Evolutionary conservation across 1,140 invertebrate species (phyloP).

Genomic region (Argopecten irradians): DNA sequence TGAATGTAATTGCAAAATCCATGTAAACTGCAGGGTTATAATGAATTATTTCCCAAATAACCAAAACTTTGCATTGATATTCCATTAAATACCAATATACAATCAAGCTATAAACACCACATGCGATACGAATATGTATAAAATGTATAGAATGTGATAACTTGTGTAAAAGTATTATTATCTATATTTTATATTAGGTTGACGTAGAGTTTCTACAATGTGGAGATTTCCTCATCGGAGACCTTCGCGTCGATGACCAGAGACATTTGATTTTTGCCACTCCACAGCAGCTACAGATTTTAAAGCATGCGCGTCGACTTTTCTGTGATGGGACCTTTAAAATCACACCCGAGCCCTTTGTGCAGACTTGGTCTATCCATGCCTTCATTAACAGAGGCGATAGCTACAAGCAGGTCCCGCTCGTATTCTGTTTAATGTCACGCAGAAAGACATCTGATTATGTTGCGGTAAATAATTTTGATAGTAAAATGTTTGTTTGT

Average conservation of each 20-base stretch:
- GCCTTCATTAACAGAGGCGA: constrained; percentile 35
- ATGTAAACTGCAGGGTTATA: background rate
- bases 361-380: constrained; percentile 43
- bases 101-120: no score
- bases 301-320: no score
- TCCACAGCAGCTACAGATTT: no score
- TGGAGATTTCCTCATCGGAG: constrained; percentile 24
- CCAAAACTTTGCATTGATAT: background rate
- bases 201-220: constrained; percentile 24
- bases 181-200: background rate
- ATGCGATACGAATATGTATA: background rate
- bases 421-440: constrained; percentile 46
- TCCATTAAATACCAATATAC: no score
- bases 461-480: no score
- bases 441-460: constrained; percentile 17
- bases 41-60: background rate
- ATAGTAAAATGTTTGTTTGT: no score
- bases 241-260: no score
- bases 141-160: no score
- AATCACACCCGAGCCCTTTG: no score
- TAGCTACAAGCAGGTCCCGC: no score
- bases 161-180: background rate
- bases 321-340: no score
- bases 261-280: no score
- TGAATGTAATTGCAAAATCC: background rate